A percentile compares a stretch with the other conserved stretches of the same genome.
These are phyloP conservation scores for Lithobates sylvaticus DNA, from an alignment of 2,797 vertebrate genomes.

Conservation along the genomic window DNA sequence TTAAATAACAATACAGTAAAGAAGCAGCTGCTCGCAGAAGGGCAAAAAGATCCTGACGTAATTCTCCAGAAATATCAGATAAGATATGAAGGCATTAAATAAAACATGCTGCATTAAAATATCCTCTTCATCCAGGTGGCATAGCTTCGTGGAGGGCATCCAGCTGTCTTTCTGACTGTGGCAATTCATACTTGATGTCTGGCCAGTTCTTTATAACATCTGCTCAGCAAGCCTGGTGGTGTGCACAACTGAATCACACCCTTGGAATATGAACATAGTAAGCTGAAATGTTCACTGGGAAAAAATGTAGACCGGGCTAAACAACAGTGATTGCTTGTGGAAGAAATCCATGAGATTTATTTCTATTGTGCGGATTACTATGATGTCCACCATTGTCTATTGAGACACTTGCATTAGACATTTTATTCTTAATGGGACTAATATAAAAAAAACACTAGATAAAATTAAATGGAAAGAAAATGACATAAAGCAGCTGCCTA, in stretches of 20 bases:
- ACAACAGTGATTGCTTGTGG: conserved; percentile 11
- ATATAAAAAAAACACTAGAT: no score
- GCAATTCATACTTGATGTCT: conserved; percentile 58
- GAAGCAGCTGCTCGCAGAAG: conserved; percentile 15
- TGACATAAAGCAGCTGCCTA: no score
- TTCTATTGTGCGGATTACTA: background rate
- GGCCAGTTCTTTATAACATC: conserved; percentile 57
- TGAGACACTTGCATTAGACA: background rate
- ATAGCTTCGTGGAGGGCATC: conserved; percentile 58
- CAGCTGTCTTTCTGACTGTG: conserved; percentile 59
- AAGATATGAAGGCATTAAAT: conserved; percentile 26
- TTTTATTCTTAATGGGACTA: background rate
- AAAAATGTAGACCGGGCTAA: conserved; percentile 43
- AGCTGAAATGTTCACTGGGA: conserved; percentile 51
- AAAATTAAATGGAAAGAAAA: no score
- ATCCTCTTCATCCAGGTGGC: conserved; percentile 51
- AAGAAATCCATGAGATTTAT: conserved; percentile 20
- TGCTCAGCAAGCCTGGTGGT: conserved; percentile 50
- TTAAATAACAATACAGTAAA: background rate
- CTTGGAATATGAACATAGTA: conserved; percentile 57
- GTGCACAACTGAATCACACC: conserved; percentile 42
- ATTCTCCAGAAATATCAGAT: conserved; percentile 22
- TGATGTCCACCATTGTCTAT: background rate
- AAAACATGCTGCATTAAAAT: conserved; percentile 30
- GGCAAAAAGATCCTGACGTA: background rate